These are phyloP conservation scores for Chrysina gloriosa DNA, from an alignment of 2,888 invertebrate species.

Conservation along the genomic window DNA sequence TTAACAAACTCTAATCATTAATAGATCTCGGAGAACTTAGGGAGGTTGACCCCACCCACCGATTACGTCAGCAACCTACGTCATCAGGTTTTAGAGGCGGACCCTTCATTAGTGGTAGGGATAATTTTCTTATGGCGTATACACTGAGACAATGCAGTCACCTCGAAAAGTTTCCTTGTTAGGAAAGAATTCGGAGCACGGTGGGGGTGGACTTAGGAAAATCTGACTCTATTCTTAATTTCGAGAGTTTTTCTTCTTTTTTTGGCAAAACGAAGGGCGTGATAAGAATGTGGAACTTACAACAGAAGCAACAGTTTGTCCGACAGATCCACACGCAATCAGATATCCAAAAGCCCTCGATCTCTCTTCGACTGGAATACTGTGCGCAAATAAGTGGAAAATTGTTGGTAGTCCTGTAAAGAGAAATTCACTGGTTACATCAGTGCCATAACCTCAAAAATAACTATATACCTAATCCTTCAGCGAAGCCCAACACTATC, in stretches of 20 bases:
- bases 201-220: too few relatives aligned
- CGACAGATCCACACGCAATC: constrained; percentile 78
- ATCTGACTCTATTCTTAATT: too few relatives aligned
- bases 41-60: too few relatives aligned
- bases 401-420: constrained; percentile 77
- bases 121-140: neutral
- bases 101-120: too few relatives aligned
- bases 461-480: constrained; percentile 73
- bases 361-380: constrained; percentile 77
- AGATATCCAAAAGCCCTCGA: constrained; percentile 80
- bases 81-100: too few relatives aligned
- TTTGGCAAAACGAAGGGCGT: too few relatives aligned
- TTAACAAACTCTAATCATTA: too few relatives aligned
- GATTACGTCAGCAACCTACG: too few relatives aligned
- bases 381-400: constrained; percentile 80
- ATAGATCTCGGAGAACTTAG: too few relatives aligned
- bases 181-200: too few relatives aligned
- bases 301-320: constrained; percentile 79
- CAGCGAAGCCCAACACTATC: constrained; percentile 77
- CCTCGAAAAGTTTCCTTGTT: too few relatives aligned
- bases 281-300: constrained; percentile 63
- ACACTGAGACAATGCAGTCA: neutral
- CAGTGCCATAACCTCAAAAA: neutral
- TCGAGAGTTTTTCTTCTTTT: too few relatives aligned
- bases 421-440: constrained; percentile 26